Base-by-base conservation (phyloP, 2,888 invertebrate genomes). In the Lepidochrysops patricia region DNA sequence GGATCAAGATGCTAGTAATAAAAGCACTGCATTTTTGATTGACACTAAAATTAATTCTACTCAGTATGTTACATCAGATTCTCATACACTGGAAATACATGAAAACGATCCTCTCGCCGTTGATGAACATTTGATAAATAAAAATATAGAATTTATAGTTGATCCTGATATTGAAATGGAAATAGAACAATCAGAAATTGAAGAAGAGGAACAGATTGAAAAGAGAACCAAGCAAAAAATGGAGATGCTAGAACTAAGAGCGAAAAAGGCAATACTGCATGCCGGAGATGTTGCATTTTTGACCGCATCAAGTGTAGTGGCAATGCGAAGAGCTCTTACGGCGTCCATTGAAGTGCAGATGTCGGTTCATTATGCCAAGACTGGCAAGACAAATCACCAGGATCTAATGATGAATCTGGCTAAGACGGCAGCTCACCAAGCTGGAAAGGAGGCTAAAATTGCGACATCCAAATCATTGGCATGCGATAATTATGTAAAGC, bases 371-470 rank as follows among this genome's bases (percentile, higher is more conserved):
- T 84, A 80, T 61, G 88, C 89, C 15, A 86, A 82, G 64, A 85
- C 80, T 63, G 87, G 87, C 3, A 84, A 87, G 87, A 79, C 84
- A 1, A 85, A 86, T 68, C 87, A 88, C 63, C 85, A 85, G 66
- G 87, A 88, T 50, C 67, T 89, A 58, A 89, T 89, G 89, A 87
- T 87, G 88, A 89, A 87, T 71, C 75, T 89, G 60, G 89, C 89
- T 0, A 88, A 84, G 63, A 87, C 88, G 4, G 89, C 89, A 13
- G 89, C 89, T 4, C 88, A 89, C 64, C 88, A 89, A 71, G 89
- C 88, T 27, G 88, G 88, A 0, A 89, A 89, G 69, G 88, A 89
- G 69, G 89, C 89, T 12, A 88, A 82, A 66, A 83, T 79, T 68
- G 89, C 89, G 2, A 72, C 82, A 0, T 87, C 88, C 0, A 88